Conservation (phyloP, 2,888 invertebrate genomes). For the Deroplatys truncata region DNA sequence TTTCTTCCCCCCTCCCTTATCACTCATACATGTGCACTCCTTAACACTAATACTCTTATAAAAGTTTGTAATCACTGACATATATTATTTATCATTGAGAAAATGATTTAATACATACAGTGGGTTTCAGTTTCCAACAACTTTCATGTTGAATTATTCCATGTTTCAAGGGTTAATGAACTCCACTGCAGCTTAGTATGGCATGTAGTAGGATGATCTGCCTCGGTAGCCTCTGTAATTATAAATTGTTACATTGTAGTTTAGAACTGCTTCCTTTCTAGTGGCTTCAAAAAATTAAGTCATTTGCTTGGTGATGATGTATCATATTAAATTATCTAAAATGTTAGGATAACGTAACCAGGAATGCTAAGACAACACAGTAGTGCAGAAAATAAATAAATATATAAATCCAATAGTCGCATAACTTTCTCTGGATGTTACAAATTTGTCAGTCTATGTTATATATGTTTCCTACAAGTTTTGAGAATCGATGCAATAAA, state of each 20-base stretch:
- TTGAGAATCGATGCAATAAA: too few relatives aligned
- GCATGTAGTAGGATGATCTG: constrained; percentile 32
- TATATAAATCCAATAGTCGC: too few relatives aligned
- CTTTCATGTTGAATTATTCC: not conserved
- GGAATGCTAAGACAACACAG: not conserved
- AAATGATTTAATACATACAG: constrained; percentile 23
- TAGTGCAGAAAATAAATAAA: too few relatives aligned
- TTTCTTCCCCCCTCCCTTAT: not conserved
- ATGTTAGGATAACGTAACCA: not conserved
- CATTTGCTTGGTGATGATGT: not conserved
- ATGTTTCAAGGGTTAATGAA: not conserved
- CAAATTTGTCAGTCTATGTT: too few relatives aligned
- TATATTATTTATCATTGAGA: not conserved
- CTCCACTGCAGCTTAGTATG: constrained; percentile 23
- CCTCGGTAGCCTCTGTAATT: constrained; percentile 29
- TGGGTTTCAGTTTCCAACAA: constrained; percentile 18
- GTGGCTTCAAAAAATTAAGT: not conserved
- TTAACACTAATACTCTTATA: not conserved
- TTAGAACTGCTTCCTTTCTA: not conserved
- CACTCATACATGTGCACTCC: not conserved
- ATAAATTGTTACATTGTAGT: constrained; percentile 6
- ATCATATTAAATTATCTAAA: not conserved
- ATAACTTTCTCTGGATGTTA: too few relatives aligned
- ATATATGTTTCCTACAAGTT: too few relatives aligned
- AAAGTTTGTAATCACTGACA: not conserved